phyloP scores from a whole-genome alignment of 2,113 vertebrate genomes.

The Suricata suricatta region DNA sequence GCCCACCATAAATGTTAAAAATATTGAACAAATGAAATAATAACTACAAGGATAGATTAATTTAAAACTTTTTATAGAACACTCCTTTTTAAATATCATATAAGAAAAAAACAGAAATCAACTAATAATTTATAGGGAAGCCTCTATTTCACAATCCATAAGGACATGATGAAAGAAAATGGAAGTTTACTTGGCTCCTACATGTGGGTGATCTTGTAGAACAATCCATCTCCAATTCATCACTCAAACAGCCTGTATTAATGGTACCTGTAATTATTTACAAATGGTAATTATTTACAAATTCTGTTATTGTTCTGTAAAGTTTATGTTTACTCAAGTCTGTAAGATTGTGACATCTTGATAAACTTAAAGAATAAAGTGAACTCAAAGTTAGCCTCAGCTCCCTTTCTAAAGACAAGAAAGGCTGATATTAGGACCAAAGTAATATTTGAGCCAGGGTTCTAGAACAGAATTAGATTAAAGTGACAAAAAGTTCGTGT shows the following conservation, averaged over 20 bases:
- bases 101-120: background rate
- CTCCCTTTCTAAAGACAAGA: background rate
- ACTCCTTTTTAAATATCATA: background rate
- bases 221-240: background rate
- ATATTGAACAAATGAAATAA: background rate
- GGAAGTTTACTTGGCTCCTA: background rate
- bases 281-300: background rate
- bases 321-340: background rate
- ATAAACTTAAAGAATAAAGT: background rate
- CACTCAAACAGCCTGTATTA: background rate
- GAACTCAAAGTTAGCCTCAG: background rate
- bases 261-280: background rate
- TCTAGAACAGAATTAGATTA: background rate
- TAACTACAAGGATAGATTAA: background rate
- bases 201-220: background rate
- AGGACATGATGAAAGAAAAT: background rate
- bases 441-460: background rate
- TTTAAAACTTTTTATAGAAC: background rate
- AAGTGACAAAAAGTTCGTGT: background rate
- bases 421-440: background rate
- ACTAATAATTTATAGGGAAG: background rate
- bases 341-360: background rate
- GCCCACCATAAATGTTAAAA: background rate
- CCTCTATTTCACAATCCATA: background rate
- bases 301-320: background rate